Percentiles rank a stretch among this genome's conserved stretches.
phyloP scores from a whole-genome alignment of 53 echinoderm and acorn worm species.

The Patiria pectinifera region DNA sequence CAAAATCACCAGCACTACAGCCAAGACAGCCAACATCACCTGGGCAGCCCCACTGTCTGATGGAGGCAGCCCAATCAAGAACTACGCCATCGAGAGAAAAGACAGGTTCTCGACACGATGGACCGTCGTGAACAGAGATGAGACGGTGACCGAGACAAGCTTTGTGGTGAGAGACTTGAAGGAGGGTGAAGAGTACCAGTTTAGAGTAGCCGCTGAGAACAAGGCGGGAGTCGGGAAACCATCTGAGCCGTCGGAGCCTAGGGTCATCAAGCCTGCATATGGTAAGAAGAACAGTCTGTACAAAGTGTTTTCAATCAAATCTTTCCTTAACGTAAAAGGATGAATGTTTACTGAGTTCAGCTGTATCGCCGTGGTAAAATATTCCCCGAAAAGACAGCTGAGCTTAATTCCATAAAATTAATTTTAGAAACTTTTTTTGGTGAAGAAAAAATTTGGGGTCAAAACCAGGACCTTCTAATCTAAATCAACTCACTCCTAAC shows the following conservation, averaged over 20 bases:
- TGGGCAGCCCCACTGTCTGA: conserved; percentile 90
- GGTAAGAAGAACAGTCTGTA: conserved; percentile 63
- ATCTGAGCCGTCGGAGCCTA: conserved; percentile 75
- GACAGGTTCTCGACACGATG: conserved; percentile 83
- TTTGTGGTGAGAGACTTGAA: conserved; percentile 70
- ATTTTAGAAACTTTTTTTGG: too few species aligned
- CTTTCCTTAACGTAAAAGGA: neutral
- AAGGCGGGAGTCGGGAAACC: conserved; percentile 90
- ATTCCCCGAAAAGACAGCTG: too few species aligned
- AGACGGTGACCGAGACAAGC: conserved; percentile 65
- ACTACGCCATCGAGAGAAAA: conserved; percentile 90
- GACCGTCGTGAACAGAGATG: conserved; percentile 76
- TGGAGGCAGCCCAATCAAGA: conserved; percentile 91
- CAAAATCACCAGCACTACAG: conserved; percentile 70
- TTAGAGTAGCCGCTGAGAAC: conserved; percentile 79
- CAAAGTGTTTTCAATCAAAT: neutral
- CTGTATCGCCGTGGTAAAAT: too few species aligned
- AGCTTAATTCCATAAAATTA: too few species aligned
- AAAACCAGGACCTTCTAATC: too few species aligned
- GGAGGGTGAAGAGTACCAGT: conserved; percentile 79
- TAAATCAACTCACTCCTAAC: too few species aligned
- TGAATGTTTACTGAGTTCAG: too few species aligned
- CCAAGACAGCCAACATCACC: conserved; percentile 73
- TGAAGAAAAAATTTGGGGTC: too few species aligned
- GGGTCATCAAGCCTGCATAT: conserved; percentile 88